Evolutionary conservation across 2,888 invertebrate genomes (phyloP).

Genomic region (Drosophila flavopinicola): DNA sequence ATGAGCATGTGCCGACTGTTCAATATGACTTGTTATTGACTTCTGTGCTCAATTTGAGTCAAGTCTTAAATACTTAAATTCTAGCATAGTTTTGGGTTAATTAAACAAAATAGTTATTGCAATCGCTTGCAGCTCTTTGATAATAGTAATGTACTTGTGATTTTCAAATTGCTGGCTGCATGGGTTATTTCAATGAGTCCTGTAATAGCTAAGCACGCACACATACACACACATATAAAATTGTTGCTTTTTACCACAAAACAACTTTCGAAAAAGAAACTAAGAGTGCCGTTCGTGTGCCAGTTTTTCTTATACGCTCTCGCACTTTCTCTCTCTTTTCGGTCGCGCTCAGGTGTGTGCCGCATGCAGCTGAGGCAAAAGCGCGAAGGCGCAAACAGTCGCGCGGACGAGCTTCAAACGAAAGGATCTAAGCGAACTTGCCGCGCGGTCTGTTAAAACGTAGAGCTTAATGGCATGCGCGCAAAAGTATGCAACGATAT

Average conservation of each 20-base stretch:
- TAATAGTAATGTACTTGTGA: slow-evolving; percentile 33
- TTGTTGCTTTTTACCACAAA: slow-evolving; percentile 66
- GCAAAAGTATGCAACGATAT: slow-evolving; percentile 56
- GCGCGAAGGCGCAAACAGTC: slow-evolving; percentile 60
- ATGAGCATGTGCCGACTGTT: not conserved
- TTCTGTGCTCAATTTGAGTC: too few relatives aligned
- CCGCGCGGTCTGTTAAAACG: slow-evolving; percentile 23
- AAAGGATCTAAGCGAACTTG: slow-evolving; percentile 63
- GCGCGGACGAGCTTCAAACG: slow-evolving; percentile 71
- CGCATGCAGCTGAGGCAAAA: slow-evolving; percentile 34
- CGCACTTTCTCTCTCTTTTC: slow-evolving; percentile 6
- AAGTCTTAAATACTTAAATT: not conserved
- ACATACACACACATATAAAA: slow-evolving; percentile 28
- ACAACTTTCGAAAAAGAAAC: slow-evolving; percentile 51
- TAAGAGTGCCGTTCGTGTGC: slow-evolving; percentile 32
- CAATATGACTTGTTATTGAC: not conserved
- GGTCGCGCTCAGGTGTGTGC: slow-evolving; percentile 33
- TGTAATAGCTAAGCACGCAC: slow-evolving; percentile 20
- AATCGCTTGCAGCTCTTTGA: not conserved
- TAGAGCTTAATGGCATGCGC: slow-evolving; percentile 37
- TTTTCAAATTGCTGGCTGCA: slow-evolving; percentile 34
- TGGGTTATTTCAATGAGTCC: slow-evolving; percentile 37
- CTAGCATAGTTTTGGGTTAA: slow-evolving; percentile 11
- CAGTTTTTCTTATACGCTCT: slow-evolving; percentile 18
- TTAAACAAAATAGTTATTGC: not conserved